A percentile compares a stretch with the other conserved stretches of the same genome.
Conservation (phyloP, 2,888 invertebrate species). For the Escarpia spicata region DNA sequence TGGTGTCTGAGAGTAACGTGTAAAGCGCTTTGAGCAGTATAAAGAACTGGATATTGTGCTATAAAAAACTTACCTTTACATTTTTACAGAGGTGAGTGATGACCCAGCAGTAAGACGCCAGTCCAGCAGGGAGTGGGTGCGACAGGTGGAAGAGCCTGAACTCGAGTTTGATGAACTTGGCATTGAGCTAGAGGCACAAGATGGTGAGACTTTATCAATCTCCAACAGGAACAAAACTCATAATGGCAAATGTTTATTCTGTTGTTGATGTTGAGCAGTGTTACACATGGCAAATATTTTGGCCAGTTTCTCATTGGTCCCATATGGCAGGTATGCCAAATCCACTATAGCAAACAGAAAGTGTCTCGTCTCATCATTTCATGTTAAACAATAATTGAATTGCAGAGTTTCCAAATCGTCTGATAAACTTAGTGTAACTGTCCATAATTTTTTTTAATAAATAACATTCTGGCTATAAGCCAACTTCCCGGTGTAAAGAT, state of each 20-base stretch:
- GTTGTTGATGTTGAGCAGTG: neutral
- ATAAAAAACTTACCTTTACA: too few species aligned
- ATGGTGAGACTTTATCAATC: conserved; percentile 30
- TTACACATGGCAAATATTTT: neutral
- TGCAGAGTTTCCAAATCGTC: neutral
- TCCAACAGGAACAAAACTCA: neutral
- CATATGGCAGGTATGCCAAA: neutral
- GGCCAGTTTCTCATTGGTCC: neutral
- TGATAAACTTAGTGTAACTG: neutral
- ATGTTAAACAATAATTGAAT: neutral
- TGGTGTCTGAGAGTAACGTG: too few species aligned
- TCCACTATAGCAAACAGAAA: neutral
- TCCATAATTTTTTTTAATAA: too few species aligned
- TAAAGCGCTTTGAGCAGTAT: too few species aligned
- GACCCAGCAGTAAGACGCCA: neutral
- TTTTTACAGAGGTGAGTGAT: neutral
- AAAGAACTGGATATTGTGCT: too few species aligned
- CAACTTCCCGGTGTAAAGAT: neutral
- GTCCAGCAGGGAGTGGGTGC: neutral
- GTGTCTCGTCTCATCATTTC: neutral
- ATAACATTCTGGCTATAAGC: neutral
- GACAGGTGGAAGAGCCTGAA: conserved; percentile 35
- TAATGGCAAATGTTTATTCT: neutral
- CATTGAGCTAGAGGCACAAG: conserved; percentile 38
- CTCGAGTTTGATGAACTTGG: conserved; percentile 42